Evolutionary conservation across 2,888 invertebrate genomes (phyloP), one percentile per base, ranked within the genome.

Genomic region (Keiferia lycopersicella): DNA sequence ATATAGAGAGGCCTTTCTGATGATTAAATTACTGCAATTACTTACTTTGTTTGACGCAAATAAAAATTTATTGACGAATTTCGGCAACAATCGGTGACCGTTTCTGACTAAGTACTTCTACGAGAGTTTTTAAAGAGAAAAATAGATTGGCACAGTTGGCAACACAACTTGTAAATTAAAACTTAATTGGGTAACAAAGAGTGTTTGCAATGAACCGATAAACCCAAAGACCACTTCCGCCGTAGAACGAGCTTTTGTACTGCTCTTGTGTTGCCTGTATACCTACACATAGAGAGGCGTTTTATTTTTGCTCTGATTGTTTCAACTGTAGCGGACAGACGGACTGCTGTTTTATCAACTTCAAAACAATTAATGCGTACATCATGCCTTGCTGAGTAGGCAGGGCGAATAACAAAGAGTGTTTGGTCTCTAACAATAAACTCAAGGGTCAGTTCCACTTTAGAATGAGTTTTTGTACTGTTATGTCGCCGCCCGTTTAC

Each of bases 161-260:
- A 53, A 53, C 51, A 12, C 51, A 22, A 1, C 4, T 64, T 72
- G 76, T 82, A 81, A 80, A 83, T 82, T 81, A 82, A 80, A 83
- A 80, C 75, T 82, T 83, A 83, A 83, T 84, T 80, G 81, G 79
- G 75, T 73, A 80, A 83, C 79, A 82, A 82, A 80, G 74, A 78
- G 79, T 82, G 81, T 78, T 79, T 75, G 69, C 71, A 76, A 75
- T 78, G 75, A 71, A 64, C 65, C 75, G 80, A 83, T 85, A 83
- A 82, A 77, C 71, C 65, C 73, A 75, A 73, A 66, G 65, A 69
- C 73, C 73, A 76, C 75, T 79, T 80, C 73, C 74, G 76, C 68
- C 62, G 66, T 68, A 67, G 68, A 77, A 79, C 71, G 73, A 71
- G 68, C 73, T 75, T 78, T 75, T 72, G 70, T 73, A 72, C 67